Conservation (phyloP, 1,140 invertebrate genomes). For the Trichonephila clavipes region DNA sequence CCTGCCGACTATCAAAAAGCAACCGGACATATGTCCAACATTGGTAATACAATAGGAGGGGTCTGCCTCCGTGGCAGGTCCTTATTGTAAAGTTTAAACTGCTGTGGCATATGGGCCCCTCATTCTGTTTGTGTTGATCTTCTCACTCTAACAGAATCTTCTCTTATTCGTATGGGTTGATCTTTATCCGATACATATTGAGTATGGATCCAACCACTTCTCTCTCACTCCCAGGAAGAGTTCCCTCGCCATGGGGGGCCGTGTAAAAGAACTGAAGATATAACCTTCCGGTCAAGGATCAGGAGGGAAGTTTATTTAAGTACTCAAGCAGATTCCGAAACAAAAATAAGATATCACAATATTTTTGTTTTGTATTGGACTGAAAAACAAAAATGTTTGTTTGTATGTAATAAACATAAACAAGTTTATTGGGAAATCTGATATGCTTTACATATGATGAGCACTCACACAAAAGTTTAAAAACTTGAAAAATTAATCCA, state of each 20-base stretch:
- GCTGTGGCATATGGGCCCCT: slow-evolving; percentile 68
- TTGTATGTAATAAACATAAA: too few species aligned
- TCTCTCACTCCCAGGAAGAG: neutral
- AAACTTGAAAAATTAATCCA: too few species aligned
- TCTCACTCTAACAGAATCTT: slow-evolving; percentile 37
- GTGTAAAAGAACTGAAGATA: neutral
- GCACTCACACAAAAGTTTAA: too few species aligned
- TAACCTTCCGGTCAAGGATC: slow-evolving; percentile 5
- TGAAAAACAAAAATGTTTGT: too few species aligned
- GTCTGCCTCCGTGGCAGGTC: neutral
- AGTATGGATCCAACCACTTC: slow-evolving; percentile 16
- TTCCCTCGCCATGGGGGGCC: slow-evolving; percentile 31
- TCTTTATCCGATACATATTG: slow-evolving; percentile 65
- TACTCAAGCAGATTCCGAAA: neutral
- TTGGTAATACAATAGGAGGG: slow-evolving; percentile 62
- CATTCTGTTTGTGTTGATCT: slow-evolving; percentile 66
- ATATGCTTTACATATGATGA: too few species aligned
- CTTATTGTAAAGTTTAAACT: slow-evolving; percentile 34
- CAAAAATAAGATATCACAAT: slow-evolving; percentile 6
- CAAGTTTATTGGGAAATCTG: too few species aligned
- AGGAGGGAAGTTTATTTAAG: neutral
- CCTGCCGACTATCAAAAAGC: slow-evolving; percentile 51
- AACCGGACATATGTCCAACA: slow-evolving; percentile 75
- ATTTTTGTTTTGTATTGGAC: too few species aligned
- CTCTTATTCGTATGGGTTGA: slow-evolving; percentile 18